These are phyloP conservation scores for Mustela nigripes DNA, from an alignment of 2,113 vertebrate genomes.

Conservation along the genomic window DNA sequence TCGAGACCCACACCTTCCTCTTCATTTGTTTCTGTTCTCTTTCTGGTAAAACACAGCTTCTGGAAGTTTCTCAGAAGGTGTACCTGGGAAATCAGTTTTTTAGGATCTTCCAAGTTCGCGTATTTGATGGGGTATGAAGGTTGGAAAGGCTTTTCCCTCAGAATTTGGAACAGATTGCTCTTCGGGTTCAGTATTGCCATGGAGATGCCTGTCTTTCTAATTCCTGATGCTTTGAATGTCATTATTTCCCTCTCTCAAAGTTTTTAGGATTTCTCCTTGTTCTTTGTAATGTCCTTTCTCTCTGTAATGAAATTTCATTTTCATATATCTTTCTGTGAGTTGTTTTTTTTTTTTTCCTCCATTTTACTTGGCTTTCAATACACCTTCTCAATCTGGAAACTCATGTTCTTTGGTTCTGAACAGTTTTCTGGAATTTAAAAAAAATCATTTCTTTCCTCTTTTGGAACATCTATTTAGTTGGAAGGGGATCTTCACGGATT, in stretches of 20 bases:
- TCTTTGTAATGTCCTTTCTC: not conserved
- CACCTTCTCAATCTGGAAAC: not conserved
- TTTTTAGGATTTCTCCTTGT: not conserved
- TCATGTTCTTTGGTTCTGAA: slow-evolving; percentile 2
- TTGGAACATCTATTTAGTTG: not conserved
- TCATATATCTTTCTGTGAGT: not conserved
- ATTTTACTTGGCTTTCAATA: not conserved
- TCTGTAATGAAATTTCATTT: not conserved
- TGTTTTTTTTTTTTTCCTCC: not conserved
- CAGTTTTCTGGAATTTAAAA: slow-evolving; percentile 9
- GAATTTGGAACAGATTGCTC: not conserved
- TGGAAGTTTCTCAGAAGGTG: not conserved
- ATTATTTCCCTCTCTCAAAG: not conserved
- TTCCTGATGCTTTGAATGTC: not conserved
- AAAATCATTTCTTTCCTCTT: not conserved
- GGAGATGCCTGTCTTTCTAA: not conserved
- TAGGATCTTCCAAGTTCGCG: not conserved
- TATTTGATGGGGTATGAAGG: not conserved
- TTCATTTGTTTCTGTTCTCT: not conserved
- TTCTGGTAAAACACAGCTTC: not conserved
- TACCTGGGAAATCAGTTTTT: not conserved
- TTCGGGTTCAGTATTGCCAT: not conserved
- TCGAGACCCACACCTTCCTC: not conserved
- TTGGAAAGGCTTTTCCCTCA: not conserved
- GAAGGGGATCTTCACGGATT: not conserved